These are phyloP conservation scores for Sceloporus undulatus DNA, from an alignment of 2,113 vertebrate genomes.

Conservation along the genomic window DNA sequence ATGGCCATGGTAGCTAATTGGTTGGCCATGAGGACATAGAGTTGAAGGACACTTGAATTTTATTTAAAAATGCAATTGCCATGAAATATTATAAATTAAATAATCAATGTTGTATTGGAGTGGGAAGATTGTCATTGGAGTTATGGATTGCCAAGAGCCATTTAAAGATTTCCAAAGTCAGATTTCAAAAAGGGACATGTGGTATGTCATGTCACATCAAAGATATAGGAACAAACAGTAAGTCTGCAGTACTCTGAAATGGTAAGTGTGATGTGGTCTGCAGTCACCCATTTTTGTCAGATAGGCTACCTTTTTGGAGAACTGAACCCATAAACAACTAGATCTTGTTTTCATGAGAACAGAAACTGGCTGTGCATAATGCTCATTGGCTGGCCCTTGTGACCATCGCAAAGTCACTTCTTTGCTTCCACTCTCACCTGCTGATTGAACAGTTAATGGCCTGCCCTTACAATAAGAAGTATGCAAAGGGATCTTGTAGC, in stretches of 20 bases:
- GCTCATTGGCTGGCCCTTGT: background rate
- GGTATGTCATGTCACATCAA: no score
- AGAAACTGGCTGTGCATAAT: background rate
- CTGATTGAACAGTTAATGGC: background rate
- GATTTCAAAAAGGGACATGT: background rate
- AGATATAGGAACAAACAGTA: background rate
- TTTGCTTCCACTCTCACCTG: background rate
- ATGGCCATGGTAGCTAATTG: background rate
- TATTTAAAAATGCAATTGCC: background rate
- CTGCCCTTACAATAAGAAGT: background rate
- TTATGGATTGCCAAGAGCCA: background rate
- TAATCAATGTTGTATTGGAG: background rate
- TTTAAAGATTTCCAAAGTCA: background rate
- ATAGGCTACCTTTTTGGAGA: background rate
- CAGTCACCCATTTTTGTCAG: background rate
- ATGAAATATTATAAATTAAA: background rate
- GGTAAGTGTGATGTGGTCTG: background rate
- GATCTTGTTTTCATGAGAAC: background rate
- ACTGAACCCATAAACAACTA: background rate
- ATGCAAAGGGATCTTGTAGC: no score
- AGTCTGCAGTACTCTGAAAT: background rate
- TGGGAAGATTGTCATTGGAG: background rate
- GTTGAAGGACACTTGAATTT: background rate
- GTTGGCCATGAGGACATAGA: background rate
- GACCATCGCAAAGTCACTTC: background rate